Base-by-base conservation (phyloP, 2,113 vertebrate genomes). In the Thalassarche chlororhynchos region DNA sequence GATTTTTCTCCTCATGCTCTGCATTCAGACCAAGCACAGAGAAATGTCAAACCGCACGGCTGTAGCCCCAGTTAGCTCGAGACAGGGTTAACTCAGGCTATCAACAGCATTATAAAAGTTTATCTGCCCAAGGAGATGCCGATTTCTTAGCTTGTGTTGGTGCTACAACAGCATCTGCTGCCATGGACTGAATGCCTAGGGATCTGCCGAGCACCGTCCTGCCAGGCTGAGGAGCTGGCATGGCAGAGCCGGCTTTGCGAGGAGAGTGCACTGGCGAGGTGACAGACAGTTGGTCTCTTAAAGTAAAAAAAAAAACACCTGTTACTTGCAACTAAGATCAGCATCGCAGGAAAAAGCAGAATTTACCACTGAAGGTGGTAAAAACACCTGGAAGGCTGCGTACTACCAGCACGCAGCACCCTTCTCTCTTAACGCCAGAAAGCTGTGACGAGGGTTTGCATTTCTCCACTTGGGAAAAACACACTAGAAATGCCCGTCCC, bases 101-200 rank as follows among this genome's bases (percentile, higher is more conserved):
- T 14, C 70, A n/a, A 7, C 51, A 6, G 80, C 6, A 2, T 1
- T 3, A 8, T 0, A 14, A 19, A 9, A 5, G 2, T 8, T 31
- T 5, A 10, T 12, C 47, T 3, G 17, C 40, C 16, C 86, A 28
- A 32, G 75, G 36, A 65, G 76, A 58, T 24, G 58, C 66, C 7
- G 46, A 9, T 44, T 5, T 28, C 80, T 23, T 3, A 5, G 52
- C 51, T 52, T 9, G 6, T 4, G 26, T 2, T 6, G 90, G 62
- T 23, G 76, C 68, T 17, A 25, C 74, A 17, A 9, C 61, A 25
- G 68, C 7, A 0, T 12, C 51, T 10, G 28, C 52, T 14, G 44
- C 64, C 2, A 0, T 1, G 42, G 19, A 11, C 26, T 1, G 23
- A 69, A 10, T 5, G 3, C 72, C 16, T 6, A 0, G 42, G 51